A percentile compares a stretch with the other conserved stretches of the same genome.
These are phyloP conservation scores for Eurosta solidaginis DNA, from an alignment of 1,140 invertebrate genomes.

Conservation along the genomic window DNA sequence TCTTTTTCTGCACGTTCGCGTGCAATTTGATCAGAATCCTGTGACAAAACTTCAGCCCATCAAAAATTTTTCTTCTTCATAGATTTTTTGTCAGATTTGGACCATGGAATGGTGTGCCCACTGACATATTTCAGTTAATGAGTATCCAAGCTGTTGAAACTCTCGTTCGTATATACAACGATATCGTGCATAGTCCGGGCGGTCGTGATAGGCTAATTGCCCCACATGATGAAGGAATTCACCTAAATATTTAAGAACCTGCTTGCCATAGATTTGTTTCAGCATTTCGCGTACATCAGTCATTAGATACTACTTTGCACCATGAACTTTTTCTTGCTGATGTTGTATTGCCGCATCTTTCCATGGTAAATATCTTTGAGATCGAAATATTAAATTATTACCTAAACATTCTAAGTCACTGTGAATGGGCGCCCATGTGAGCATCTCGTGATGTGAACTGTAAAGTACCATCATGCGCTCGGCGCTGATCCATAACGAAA, in stretches of 20 bases:
- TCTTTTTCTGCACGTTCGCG: slow-evolving; percentile 57
- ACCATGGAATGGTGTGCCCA: slow-evolving; percentile 51
- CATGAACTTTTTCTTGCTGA: slow-evolving; percentile 77
- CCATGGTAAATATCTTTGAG: slow-evolving; percentile 89
- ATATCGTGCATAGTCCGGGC: slow-evolving; percentile 69
- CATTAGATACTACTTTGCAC: slow-evolving; percentile 73
- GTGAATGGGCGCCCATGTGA: slow-evolving; percentile 89
- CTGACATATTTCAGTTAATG: slow-evolving; percentile 54
- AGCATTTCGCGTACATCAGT: slow-evolving; percentile 65
- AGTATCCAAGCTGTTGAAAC: slow-evolving; percentile 63
- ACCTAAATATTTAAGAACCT: slow-evolving; percentile 67
- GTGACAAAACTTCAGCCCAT: slow-evolving; percentile 55
- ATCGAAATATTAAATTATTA: slow-evolving; percentile 94
- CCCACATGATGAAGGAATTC: slow-evolving; percentile 67
- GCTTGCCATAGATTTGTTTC: slow-evolving; percentile 64
- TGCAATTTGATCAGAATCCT: slow-evolving; percentile 59
- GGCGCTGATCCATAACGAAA: slow-evolving; percentile 84
- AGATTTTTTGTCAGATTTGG: slow-evolving; percentile 53
- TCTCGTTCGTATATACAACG: slow-evolving; percentile 65
- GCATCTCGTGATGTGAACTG: slow-evolving; percentile 96
- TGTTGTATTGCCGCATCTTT: slow-evolving; percentile 68
- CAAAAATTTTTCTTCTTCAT: slow-evolving; percentile 54
- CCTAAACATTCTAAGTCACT: slow-evolving; percentile 94
- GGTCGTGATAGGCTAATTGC: slow-evolving; percentile 65
- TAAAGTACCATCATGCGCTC: slow-evolving; percentile 94